These are phyloP conservation scores for Malaclemys terrapin DNA, from an alignment of 2,113 vertebrate genomes.

Conservation along the genomic window DNA sequence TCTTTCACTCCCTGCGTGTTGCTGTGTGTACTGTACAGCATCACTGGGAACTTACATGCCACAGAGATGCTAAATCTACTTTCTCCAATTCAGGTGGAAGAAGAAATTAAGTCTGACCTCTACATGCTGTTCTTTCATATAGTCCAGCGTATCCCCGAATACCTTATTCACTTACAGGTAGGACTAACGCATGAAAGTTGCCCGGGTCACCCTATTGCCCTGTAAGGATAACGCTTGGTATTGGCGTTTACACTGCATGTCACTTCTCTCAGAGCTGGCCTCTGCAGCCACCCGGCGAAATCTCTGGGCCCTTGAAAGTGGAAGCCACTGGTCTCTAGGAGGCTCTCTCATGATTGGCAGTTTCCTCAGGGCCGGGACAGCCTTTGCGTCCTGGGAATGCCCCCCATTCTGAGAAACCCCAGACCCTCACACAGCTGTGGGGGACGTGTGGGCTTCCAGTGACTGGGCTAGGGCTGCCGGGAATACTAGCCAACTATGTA, in stretches of 20 bases:
- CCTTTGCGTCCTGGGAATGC: background rate
- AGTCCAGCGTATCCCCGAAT: constrained; percentile 95
- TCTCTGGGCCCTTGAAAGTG: background rate
- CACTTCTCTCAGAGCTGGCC: background rate
- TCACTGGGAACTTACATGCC: background rate
- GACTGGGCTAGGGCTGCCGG: no score
- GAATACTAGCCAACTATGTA: no score
- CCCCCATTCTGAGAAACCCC: no score
- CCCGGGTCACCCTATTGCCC: background rate
- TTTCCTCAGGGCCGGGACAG: background rate
- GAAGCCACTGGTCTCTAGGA: background rate
- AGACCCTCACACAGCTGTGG: no score
- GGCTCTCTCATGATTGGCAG: background rate
- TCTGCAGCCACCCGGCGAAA: background rate
- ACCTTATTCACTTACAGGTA: constrained; percentile 94
- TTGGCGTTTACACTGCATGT: background rate
- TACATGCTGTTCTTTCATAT: constrained; percentile 94
- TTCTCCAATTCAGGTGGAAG: constrained; percentile 82
- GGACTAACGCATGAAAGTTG: background rate
- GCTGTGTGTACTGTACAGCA: background rate
- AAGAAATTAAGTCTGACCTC: constrained; percentile 92
- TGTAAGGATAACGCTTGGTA: background rate
- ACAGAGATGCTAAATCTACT: constrained; percentile 25
- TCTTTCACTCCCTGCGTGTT: background rate
- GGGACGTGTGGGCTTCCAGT: no score